A percentile compares a stretch with the other conserved stretches of the same genome.
phyloP scores from a whole-genome alignment of 2,888 invertebrate species.

The Protonemura montana region DNA sequence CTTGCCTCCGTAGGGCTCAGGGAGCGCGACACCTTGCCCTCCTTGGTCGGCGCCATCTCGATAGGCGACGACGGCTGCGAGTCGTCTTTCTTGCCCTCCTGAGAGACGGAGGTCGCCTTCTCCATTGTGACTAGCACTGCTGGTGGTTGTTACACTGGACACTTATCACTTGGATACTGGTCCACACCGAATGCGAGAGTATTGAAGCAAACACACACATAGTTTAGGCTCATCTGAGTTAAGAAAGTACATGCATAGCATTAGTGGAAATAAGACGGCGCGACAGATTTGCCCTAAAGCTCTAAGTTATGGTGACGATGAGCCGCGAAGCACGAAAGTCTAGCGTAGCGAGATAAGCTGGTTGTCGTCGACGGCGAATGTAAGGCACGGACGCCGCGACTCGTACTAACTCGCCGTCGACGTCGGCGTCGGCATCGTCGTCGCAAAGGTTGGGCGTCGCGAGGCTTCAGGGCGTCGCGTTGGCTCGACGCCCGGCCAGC shows the following conservation, averaged over 20 bases:
- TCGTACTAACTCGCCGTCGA: conserved; percentile 21
- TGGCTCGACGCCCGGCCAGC: neutral
- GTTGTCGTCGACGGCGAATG: neutral
- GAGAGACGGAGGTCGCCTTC: neutral
- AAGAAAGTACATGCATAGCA: neutral
- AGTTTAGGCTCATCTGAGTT: neutral
- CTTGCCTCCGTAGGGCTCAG: neutral
- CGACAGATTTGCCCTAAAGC: neutral
- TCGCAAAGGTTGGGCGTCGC: conserved; percentile 22
- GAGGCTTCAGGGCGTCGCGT: conserved; percentile 13
- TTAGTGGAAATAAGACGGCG: neutral
- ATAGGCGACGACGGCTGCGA: neutral
- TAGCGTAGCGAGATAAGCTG: neutral
- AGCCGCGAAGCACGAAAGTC: neutral
- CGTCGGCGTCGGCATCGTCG: conserved; percentile 9
- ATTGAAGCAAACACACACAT: neutral
- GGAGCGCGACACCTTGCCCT: neutral
- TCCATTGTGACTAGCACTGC: neutral
- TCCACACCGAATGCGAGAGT: neutral
- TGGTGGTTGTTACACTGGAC: neutral
- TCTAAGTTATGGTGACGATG: neutral
- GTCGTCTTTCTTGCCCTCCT: neutral
- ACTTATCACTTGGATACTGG: neutral
- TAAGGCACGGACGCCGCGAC: conserved; percentile 8
- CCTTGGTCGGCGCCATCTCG: neutral